Evolutionary conservation across 2,888 invertebrate genomes (phyloP).

Genomic region (Glaucopsyche alexis): DNA sequence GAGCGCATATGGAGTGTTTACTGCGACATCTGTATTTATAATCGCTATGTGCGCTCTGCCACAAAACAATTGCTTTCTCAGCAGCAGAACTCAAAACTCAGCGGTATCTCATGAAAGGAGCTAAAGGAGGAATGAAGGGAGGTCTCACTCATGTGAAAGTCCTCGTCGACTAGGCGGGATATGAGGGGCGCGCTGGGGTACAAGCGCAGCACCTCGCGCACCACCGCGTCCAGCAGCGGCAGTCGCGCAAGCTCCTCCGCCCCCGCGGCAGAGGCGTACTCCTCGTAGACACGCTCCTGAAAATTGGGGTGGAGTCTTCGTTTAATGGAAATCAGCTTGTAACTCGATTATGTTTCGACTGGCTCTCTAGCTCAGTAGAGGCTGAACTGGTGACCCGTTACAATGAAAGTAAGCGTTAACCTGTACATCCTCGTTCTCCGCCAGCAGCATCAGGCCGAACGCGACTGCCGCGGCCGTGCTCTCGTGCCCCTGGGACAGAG

Average conservation of each 20-base stretch:
- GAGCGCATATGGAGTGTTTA: too few relatives aligned
- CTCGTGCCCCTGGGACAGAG: conserved; percentile 72
- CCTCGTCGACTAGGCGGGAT: conserved; percentile 79
- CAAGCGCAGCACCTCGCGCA: conserved; percentile 83
- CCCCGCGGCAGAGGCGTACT: conserved; percentile 59
- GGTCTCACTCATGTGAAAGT: conserved; percentile 65
- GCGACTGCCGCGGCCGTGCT: conserved; percentile 70
- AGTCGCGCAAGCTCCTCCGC: conserved; percentile 78
- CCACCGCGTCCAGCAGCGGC: conserved; percentile 84
- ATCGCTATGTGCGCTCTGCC: too few relatives aligned
- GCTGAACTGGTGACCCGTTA: too few relatives aligned
- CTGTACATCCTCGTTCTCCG: conserved; percentile 62
- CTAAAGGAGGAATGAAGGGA: too few relatives aligned
- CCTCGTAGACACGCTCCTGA: conserved; percentile 65
- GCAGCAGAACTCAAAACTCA: too few relatives aligned
- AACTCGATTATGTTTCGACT: background rate
- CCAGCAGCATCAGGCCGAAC: conserved; percentile 65
- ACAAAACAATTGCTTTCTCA: too few relatives aligned
- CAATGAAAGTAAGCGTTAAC: conserved; percentile 33
- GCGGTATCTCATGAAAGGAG: too few relatives aligned
- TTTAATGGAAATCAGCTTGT: background rate
- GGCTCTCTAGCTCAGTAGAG: too few relatives aligned
- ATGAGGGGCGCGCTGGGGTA: conserved; percentile 85
- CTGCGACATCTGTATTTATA: too few relatives aligned
- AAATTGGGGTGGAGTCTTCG: background rate